Conservation (phyloP, 2,888 invertebrate genomes). For the Heliconius sara region DNA sequence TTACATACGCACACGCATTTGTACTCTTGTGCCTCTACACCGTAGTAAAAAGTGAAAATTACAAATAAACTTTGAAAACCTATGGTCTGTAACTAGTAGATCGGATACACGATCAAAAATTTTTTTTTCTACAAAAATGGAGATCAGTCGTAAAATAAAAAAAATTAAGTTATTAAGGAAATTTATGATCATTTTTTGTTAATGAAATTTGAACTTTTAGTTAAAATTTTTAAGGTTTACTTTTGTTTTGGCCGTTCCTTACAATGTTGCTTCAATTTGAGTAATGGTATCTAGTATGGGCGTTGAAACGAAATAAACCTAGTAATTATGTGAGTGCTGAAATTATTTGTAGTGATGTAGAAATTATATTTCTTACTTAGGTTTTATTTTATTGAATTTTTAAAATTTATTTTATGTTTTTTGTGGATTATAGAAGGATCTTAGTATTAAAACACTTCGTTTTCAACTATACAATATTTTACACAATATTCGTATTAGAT, state of each 20-base stretch:
- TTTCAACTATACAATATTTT: too few relatives aligned
- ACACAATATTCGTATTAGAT: too few relatives aligned
- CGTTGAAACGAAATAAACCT: slow-evolving; percentile 48
- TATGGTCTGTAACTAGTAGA: slow-evolving; percentile 25
- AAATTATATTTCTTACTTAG: neutral
- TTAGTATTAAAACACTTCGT: too few relatives aligned
- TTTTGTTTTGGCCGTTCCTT: slow-evolving; percentile 3
- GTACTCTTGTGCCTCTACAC: neutral
- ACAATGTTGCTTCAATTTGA: slow-evolving; percentile 52
- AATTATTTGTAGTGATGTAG: slow-evolving; percentile 47
- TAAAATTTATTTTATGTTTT: neutral
- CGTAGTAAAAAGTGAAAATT: neutral
- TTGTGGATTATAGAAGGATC: neutral
- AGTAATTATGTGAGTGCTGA: slow-evolving; percentile 48
- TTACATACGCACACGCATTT: neutral
- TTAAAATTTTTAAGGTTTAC: neutral
- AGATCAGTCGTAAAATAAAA: slow-evolving; percentile 57
- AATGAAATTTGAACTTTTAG: neutral
- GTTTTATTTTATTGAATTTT: neutral
- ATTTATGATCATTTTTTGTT: slow-evolving; percentile 36
- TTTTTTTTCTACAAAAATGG: slow-evolving; percentile 43
- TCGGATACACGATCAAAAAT: slow-evolving; percentile 35
- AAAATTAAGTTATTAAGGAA: slow-evolving; percentile 42
- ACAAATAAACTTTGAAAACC: slow-evolving; percentile 19
- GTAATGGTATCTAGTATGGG: slow-evolving; percentile 52